These are phyloP conservation scores for Ceratotherium simum DNA, from an alignment of 2,113 vertebrate genomes.

Conservation along the genomic window DNA sequence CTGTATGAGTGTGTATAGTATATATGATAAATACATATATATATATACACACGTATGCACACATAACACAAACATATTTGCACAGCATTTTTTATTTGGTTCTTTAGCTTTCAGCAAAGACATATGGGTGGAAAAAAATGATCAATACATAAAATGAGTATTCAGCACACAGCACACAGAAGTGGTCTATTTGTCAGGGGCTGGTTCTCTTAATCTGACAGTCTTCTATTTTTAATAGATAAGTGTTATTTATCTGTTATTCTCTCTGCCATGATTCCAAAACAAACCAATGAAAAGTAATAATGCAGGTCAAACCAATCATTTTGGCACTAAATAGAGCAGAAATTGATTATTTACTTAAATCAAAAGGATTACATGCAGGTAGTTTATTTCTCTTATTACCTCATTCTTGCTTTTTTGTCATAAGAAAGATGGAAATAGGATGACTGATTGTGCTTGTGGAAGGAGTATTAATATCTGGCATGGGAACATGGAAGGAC, in stretches of 20 bases:
- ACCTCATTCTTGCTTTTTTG: neutral
- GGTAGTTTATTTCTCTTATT: conserved; percentile 38
- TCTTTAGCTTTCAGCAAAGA: conserved; percentile 25
- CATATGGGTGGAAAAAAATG: neutral
- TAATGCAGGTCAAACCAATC: neutral
- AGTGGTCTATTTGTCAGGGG: neutral
- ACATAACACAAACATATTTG: neutral
- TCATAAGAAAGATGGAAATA: neutral
- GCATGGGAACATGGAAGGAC: neutral
- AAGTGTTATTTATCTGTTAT: conserved; percentile 55
- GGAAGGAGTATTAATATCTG: neutral
- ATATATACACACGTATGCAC: neutral
- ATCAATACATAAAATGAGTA: conserved; percentile 37
- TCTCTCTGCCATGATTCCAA: conserved; percentile 26
- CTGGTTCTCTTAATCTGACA: conserved; percentile 29
- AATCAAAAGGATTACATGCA: conserved; percentile 16
- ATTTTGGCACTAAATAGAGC: conserved; percentile 47
- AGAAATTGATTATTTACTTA: conserved; percentile 50
- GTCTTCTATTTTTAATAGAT: conserved; percentile 61
- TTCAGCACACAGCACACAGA: neutral
- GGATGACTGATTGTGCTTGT: neutral
- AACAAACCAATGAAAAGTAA: conserved; percentile 55
- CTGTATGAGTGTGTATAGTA: neutral
- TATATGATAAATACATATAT: neutral
- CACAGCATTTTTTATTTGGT: neutral